Conservation (phyloP, 2,113 vertebrate genomes). For the Rattus norvegicus region DNA sequence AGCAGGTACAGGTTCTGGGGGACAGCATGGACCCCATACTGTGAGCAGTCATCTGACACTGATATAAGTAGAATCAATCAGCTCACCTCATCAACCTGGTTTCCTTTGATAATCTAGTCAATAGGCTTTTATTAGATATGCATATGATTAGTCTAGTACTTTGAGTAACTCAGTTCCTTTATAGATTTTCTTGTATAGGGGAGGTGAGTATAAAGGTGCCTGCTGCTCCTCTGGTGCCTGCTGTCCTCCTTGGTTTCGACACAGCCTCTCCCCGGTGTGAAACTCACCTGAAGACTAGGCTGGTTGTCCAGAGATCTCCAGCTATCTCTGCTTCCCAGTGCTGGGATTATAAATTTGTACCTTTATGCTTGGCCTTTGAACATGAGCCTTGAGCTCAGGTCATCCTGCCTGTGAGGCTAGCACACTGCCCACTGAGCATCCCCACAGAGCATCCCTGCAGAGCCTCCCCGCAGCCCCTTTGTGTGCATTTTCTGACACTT, state of each 20-base stretch:
- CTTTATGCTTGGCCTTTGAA: neutral
- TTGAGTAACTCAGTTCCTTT: neutral
- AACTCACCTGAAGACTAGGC: neutral
- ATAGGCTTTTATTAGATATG: neutral
- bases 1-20: neutral
- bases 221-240: neutral
- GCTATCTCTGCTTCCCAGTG: too few relatives aligned
- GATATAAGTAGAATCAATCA: neutral
- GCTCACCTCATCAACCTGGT: neutral
- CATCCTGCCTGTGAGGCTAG: too few relatives aligned
- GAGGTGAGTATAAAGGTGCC: neutral
- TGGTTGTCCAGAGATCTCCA: neutral
- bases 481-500: neutral
- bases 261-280: neutral
- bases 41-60: too few relatives aligned
- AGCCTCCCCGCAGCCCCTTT: neutral
- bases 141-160: constrained; percentile 7
- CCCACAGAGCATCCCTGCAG: too few relatives aligned
- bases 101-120: neutral
- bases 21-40: too few relatives aligned
- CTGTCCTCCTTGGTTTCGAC: neutral
- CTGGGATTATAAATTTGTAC: neutral
- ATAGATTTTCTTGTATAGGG: neutral
- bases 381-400: neutral
- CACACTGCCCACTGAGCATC: neutral